Evolutionary conservation across 2,113 vertebrate species (phyloP).

Genomic region (Nerophis ophidion): DNA sequence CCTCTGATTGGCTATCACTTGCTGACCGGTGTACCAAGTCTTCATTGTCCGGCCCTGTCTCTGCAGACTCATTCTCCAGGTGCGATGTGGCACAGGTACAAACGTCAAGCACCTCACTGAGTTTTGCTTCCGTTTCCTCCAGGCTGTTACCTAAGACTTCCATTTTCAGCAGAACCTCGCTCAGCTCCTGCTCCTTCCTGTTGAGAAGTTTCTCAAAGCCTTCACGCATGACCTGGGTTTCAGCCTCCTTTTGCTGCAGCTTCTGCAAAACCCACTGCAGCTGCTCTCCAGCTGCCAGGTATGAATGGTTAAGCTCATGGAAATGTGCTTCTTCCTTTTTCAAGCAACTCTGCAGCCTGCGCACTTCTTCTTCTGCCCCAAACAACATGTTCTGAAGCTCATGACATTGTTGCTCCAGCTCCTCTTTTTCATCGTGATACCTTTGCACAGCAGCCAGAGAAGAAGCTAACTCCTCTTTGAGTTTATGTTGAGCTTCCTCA

Average conservation of each 20-base stretch:
- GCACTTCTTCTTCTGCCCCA: slow-evolving; percentile 67
- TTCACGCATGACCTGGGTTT: slow-evolving; percentile 74
- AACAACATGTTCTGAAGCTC: slow-evolving; percentile 79
- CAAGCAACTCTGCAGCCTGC: slow-evolving; percentile 74
- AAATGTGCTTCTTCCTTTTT: slow-evolving; percentile 78
- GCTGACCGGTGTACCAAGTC: slow-evolving; percentile 15
- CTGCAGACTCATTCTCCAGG: slow-evolving; percentile 35
- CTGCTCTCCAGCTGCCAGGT: slow-evolving; percentile 72
- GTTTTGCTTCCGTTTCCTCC: slow-evolving; percentile 78
- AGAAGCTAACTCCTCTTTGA: slow-evolving; percentile 52
- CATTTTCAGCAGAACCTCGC: slow-evolving; percentile 83
- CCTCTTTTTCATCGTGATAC: slow-evolving; percentile 79
- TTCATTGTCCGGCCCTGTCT: slow-evolving; percentile 52
- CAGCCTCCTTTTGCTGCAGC: slow-evolving; percentile 75
- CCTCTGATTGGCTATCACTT: slow-evolving; percentile 32
- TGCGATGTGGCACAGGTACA: slow-evolving; percentile 24
- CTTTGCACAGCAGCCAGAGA: slow-evolving; percentile 57
- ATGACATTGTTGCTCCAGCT: slow-evolving; percentile 68
- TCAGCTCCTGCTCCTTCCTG: slow-evolving; percentile 81
- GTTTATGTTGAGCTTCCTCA: slow-evolving; percentile 52
- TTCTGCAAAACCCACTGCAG: slow-evolving; percentile 72
- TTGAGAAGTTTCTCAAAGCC: slow-evolving; percentile 74
- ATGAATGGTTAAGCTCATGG: slow-evolving; percentile 77
- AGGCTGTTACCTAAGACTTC: slow-evolving; percentile 78
- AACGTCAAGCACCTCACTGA: slow-evolving; percentile 53